Evolutionary conservation across 2,113 vertebrate genomes (phyloP).

Genomic region (Amia ocellicauda): DNA sequence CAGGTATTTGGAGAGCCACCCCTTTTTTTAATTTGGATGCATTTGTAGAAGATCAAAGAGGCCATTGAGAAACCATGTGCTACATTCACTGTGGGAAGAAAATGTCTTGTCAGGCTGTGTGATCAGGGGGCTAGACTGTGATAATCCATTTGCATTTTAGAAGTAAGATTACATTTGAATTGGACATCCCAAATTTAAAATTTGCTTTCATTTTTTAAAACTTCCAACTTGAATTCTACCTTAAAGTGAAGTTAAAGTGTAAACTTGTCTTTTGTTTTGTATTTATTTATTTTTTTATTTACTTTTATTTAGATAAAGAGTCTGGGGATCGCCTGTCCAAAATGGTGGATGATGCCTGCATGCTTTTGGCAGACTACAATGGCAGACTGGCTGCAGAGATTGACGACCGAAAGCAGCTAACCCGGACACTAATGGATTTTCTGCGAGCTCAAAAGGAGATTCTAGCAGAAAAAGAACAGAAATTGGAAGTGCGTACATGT

Average conservation of each 20-base stretch:
- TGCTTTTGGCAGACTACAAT: conserved; percentile 97
- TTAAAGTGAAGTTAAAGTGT: not conserved
- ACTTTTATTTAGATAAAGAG: conserved; percentile 66
- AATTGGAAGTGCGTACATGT: conserved; percentile 94
- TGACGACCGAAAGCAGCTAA: conserved; percentile 94
- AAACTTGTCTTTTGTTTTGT: not conserved
- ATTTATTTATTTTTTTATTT: conserved; percentile 13
- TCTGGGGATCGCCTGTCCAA: conserved; percentile 72
- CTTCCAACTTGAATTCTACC: too few species aligned
- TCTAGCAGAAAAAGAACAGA: conserved; percentile 93
- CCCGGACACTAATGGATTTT: conserved; percentile 86
- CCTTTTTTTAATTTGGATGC: too few species aligned
- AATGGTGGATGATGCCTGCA: conserved; percentile 92
- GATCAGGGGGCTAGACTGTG: too few species aligned
- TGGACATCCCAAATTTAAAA: too few species aligned
- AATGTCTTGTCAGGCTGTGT: too few species aligned
- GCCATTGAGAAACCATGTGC: too few species aligned
- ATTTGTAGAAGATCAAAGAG: too few species aligned
- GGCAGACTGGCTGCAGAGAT: conserved; percentile 96
- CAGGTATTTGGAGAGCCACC: conserved; percentile 69
- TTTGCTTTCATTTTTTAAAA: not conserved
- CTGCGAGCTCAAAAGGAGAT: conserved; percentile 94
- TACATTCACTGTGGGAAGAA: too few species aligned
- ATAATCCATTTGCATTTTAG: too few species aligned
- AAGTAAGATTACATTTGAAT: too few species aligned